Percentiles rank a stretch among this genome's conserved stretches.
Conservation (phyloP, 2,113 vertebrate species). For the Podilymbus podiceps region DNA sequence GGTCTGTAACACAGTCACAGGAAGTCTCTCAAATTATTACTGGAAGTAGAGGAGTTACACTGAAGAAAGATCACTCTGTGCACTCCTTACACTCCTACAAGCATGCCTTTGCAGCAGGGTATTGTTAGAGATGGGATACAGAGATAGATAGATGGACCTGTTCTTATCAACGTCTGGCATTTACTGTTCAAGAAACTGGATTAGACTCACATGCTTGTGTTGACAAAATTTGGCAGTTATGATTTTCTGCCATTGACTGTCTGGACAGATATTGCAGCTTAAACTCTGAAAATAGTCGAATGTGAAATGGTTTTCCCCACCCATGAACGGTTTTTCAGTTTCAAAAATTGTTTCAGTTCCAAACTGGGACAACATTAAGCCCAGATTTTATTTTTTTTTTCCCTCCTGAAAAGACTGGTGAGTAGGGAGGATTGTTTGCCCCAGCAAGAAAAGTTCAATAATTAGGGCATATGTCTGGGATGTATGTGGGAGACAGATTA, state of each 20-base stretch:
- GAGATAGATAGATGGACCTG: neutral
- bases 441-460: neutral
- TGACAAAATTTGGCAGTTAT: neutral
- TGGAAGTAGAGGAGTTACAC: neutral
- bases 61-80: neutral
- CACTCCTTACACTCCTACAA: neutral
- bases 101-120: neutral
- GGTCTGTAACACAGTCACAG: neutral
- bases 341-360: neutral
- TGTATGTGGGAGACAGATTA: neutral
- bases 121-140: neutral
- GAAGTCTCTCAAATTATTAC: neutral
- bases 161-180: neutral
- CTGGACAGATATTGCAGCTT: neutral
- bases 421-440: neutral
- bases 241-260: neutral
- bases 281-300: neutral
- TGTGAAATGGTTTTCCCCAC: constrained; percentile 1
- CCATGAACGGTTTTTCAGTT: constrained; percentile 1
- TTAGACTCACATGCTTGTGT: neutral
- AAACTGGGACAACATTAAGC: neutral
- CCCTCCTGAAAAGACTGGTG: neutral
- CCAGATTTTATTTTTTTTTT: neutral
- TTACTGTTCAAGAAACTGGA: neutral
- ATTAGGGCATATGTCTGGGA: neutral